Percentiles rank a stretch among this genome's conserved stretches.
Conservation (phyloP, 2,888 invertebrate species). For the Meganola albula region DNA sequence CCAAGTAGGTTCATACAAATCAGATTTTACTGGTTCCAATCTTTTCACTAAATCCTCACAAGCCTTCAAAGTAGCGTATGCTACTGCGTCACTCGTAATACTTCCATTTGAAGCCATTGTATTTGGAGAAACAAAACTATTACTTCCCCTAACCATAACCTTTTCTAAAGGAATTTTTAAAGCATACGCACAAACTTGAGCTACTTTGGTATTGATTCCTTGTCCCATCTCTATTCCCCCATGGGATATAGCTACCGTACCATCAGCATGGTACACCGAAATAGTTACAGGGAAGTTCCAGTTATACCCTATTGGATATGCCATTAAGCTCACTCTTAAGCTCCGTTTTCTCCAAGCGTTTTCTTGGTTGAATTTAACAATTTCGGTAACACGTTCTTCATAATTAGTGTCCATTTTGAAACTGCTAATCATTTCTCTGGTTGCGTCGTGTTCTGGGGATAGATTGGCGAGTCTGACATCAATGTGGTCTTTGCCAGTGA, state of each 20-base stretch:
- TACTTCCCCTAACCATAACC: slow-evolving; percentile 79
- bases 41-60: slow-evolving; percentile 68
- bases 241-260: slow-evolving; percentile 81
- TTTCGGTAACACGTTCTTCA: slow-evolving; percentile 63
- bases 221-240: slow-evolving; percentile 87
- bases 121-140: slow-evolving; percentile 82
- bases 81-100: slow-evolving; percentile 83
- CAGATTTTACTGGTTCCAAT: slow-evolving; percentile 55
- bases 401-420: slow-evolving; percentile 77
- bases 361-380: slow-evolving; percentile 76
- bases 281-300: slow-evolving; percentile 78
- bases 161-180: slow-evolving; percentile 81
- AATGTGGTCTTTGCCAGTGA: slow-evolving; percentile 73
- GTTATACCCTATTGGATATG: slow-evolving; percentile 74
- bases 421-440: slow-evolving; percentile 75
- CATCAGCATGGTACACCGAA: slow-evolving; percentile 82
- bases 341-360: slow-evolving; percentile 88
- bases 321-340: slow-evolving; percentile 80
- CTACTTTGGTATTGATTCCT: slow-evolving; percentile 82
- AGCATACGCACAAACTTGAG: slow-evolving; percentile 83
- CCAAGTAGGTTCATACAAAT: slow-evolving; percentile 68
- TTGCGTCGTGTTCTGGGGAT: slow-evolving; percentile 33
- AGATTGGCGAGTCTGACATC: slow-evolving; percentile 78
- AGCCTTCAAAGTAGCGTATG: slow-evolving; percentile 74
- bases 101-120: slow-evolving; percentile 82